Percentiles rank a stretch among this genome's conserved stretches.
Evolutionary conservation across 1,140 invertebrate genomes (phyloP).

Genomic region (Melitaea cinxia): DNA sequence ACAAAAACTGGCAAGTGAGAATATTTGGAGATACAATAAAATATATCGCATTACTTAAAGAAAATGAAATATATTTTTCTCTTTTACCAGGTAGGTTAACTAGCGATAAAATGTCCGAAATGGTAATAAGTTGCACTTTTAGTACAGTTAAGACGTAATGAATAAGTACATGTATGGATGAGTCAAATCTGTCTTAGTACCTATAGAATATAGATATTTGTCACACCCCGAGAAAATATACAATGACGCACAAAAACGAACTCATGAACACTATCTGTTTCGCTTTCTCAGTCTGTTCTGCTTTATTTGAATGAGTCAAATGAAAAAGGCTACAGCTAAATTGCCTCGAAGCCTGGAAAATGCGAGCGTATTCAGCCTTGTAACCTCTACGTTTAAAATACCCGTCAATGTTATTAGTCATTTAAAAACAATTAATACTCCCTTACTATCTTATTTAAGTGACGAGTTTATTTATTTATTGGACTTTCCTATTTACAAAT

Average conservation of each 20-base stretch:
- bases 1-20: too few relatives aligned
- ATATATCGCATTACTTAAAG: too few relatives aligned
- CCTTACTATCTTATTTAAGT: too few relatives aligned
- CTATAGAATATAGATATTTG: constrained; percentile 36
- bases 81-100: too few relatives aligned
- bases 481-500: too few relatives aligned
- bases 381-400: constrained; percentile 4
- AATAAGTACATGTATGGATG: constrained; percentile 32
- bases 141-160: constrained; percentile 15
- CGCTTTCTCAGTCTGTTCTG: constrained; percentile 21
- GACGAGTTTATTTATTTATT: too few relatives aligned
- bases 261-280: constrained; percentile 24
- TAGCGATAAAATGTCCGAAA: not conserved
- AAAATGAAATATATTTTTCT: too few relatives aligned
- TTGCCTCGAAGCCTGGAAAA: constrained; percentile 38
- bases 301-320: constrained; percentile 7
- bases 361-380: constrained; percentile 37
- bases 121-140: not conserved
- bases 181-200: too few relatives aligned
- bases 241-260: constrained; percentile 32
- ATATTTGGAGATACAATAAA: too few relatives aligned
- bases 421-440: not conserved
- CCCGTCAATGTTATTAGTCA: constrained; percentile 1
- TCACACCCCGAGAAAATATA: constrained; percentile 38
- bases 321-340: constrained; percentile 33